phyloP scores from a whole-genome alignment of 1,140 invertebrate genomes.

The Bombus picipes region DNA sequence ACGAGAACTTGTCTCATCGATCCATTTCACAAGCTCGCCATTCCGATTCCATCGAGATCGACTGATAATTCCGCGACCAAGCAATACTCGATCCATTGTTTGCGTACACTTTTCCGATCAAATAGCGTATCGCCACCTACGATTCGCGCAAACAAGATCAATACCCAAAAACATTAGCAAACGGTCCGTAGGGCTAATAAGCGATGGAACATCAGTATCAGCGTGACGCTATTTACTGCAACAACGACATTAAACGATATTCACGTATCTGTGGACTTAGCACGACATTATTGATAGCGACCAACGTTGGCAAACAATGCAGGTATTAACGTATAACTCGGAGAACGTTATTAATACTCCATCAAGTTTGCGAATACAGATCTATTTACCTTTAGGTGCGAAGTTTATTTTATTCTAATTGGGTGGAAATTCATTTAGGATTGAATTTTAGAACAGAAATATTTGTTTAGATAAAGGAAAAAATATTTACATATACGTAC shows the following conservation, averaged over 20 bases:
- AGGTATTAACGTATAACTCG: conserved; percentile 3
- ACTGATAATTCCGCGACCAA: neutral
- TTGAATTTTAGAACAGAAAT: too few relatives aligned
- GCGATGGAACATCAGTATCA: neutral
- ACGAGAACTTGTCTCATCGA: too few relatives aligned
- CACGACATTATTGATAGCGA: conserved; percentile 23
- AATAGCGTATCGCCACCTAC: neutral
- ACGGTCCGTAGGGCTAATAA: neutral
- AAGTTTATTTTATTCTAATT: neutral
- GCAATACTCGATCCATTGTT: neutral
- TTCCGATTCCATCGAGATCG: neutral
- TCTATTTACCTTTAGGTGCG: neutral
- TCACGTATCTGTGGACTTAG: conserved; percentile 33
- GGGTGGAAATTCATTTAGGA: too few relatives aligned
- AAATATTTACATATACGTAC: too few relatives aligned
- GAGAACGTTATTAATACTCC: conserved; percentile 26
- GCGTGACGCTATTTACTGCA: conserved; percentile 9
- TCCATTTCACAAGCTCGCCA: too few relatives aligned
- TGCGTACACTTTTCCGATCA: neutral
- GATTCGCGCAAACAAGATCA: neutral
- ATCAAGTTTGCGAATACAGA: neutral
- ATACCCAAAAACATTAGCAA: neutral
- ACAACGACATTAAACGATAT: conserved; percentile 4
- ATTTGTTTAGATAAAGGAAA: too few relatives aligned
- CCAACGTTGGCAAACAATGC: conserved; percentile 25